phyloP scores from a whole-genome alignment of 2,888 invertebrate genomes.

The Eubasilissa splendida region DNA sequence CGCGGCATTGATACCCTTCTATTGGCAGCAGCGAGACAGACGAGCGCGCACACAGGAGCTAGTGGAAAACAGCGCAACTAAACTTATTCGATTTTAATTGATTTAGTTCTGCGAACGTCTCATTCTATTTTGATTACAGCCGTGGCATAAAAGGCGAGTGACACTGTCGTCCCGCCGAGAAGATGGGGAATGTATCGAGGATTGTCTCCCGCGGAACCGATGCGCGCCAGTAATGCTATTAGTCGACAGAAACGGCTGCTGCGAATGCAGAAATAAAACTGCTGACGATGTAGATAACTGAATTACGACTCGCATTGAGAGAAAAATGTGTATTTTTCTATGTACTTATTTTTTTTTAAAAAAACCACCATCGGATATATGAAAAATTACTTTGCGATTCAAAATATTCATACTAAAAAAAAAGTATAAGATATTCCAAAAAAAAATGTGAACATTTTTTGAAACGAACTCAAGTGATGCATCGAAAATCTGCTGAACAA shows the following conservation, averaged over 20 bases:
- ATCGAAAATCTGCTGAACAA: too few species aligned
- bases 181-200: constrained; percentile 5
- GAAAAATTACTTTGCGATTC: too few species aligned
- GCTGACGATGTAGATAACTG: neutral
- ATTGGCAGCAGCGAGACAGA: too few species aligned
- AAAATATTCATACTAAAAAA: too few species aligned
- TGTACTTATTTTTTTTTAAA: too few species aligned
- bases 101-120: constrained; percentile 34
- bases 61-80: constrained; percentile 3
- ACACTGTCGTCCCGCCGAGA: constrained; percentile 2
- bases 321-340: too few species aligned
- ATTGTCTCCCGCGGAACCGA: neutral
- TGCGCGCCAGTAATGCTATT: neutral
- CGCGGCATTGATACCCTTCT: too few species aligned
- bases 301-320: neutral
- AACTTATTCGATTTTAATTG: constrained; percentile 45
- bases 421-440: too few species aligned
- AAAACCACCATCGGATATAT: too few species aligned
- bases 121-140: constrained; percentile 9
- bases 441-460: too few species aligned
- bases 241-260: neutral
- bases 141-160: neutral
- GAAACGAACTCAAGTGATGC: too few species aligned
- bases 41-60: neutral
- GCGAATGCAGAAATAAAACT: neutral